phyloP scores from a whole-genome alignment of 2,113 vertebrate genomes.

The Mastomys natalensis region DNA sequence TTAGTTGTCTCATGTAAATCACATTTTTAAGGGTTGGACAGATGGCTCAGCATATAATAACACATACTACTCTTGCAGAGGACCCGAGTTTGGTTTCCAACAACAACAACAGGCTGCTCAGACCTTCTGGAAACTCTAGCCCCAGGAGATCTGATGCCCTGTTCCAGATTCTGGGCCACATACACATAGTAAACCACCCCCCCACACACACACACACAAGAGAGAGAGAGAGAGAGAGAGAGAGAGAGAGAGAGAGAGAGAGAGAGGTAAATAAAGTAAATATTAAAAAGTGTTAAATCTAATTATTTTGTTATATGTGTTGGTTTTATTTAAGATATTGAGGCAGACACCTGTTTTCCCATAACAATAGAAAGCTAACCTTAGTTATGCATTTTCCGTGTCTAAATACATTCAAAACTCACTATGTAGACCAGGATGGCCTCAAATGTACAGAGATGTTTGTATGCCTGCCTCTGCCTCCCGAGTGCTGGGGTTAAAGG shows the following conservation, averaged over 20 bases:
- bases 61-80: neutral
- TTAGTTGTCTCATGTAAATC: conserved; percentile 16
- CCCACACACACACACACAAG: too few species aligned
- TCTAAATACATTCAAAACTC: neutral
- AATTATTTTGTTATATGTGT: neutral
- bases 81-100: neutral
- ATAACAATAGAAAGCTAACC: neutral
- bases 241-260: too few species aligned
- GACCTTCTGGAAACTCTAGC: neutral
- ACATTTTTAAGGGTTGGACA: neutral
- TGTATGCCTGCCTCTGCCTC: neutral
- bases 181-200: neutral
- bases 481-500: neutral
- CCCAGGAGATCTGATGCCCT: neutral
- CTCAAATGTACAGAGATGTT: neutral
- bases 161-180: neutral
- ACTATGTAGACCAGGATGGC: neutral
- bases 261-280: neutral
- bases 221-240: too few species aligned
- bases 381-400: neutral
- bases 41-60: neutral
- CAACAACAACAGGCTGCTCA: neutral
- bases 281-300: neutral
- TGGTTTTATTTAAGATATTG: conserved; percentile 26
- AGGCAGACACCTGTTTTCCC: conserved; percentile 4